These are phyloP conservation scores for Anseranas semipalmata DNA, from an alignment of 2,113 vertebrate species.

Conservation along the genomic window DNA sequence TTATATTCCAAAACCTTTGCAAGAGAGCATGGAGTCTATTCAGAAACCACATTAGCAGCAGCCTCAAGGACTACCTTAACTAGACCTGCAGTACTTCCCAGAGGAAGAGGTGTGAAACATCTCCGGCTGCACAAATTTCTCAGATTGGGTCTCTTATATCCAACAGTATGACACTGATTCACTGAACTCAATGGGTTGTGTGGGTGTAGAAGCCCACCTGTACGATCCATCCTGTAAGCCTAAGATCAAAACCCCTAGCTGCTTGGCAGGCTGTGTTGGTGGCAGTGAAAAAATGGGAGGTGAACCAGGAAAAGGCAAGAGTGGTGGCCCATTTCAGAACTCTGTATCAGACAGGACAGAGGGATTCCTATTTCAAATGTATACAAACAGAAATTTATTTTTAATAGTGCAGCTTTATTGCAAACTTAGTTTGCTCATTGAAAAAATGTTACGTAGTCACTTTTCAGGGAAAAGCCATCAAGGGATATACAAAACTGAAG, in stretches of 20 bases:
- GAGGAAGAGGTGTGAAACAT: background rate
- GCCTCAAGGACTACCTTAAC: background rate
- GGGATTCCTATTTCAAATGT: slow-evolving; percentile 69
- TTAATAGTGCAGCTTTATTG: slow-evolving; percentile 74
- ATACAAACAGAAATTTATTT: slow-evolving; percentile 63
- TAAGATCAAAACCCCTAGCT: slow-evolving; percentile 47
- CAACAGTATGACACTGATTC: slow-evolving; percentile 1
- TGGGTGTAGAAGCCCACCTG: background rate
- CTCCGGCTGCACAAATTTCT: background rate
- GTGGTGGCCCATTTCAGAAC: slow-evolving; percentile 61
- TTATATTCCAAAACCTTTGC: background rate
- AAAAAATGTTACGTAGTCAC: slow-evolving; percentile 53
- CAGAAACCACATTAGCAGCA: background rate
- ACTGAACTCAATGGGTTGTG: background rate
- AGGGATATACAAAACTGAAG: background rate
- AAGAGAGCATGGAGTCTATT: background rate
- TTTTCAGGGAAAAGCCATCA: slow-evolving; percentile 16
- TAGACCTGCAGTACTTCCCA: background rate
- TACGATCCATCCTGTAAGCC: slow-evolving; percentile 12
- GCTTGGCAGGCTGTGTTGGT: background rate
- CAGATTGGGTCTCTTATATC: background rate
- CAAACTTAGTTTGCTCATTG: slow-evolving; percentile 71
- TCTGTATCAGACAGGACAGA: slow-evolving; percentile 63
- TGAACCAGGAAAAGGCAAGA: slow-evolving; percentile 76
- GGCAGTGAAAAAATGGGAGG: slow-evolving; percentile 46